Base-by-base conservation (phyloP, 2,888 invertebrate genomes). In the Aleiodes testaceus region DNA sequence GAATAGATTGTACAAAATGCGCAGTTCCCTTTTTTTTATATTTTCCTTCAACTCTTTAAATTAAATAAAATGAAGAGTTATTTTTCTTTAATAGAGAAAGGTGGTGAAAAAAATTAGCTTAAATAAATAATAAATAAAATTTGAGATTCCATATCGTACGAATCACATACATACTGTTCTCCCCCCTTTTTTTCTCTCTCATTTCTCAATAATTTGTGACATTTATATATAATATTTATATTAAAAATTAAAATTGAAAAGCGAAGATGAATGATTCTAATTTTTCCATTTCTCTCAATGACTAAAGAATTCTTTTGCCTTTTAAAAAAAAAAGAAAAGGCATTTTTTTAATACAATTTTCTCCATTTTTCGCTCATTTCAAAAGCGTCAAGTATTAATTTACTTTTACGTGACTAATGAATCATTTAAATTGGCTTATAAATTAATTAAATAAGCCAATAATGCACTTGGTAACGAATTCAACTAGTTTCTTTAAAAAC, bases 71-170 rank as follows among this genome's bases (percentile, higher is more conserved):
- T 26, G 22, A 22, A 3, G 26, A 26, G 26, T 78, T 79, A 72
- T 75, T 77, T 79, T 78, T 71, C 63, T 72, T 63, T 52, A 47
- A 44, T 22, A 36, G 45, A 49, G 26, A 61, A 36, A 26, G 26
- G 26, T 26, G 26, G 53, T 42, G 64, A 59, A 74, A 77, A 78
- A 75, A 79, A 79, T 79, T 86, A 83, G 20, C 63, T 63, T 26
- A 79, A 86, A 86, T 86, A 86, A 87, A 86, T 87, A 87, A 87
- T 86, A 86, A 86, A 86, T 86, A 85, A 77, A 80, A 81, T 82
- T 80, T 79, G 75, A 80, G 77, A 81, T 78, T 81, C 78, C 22
- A 67, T 78, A 79, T 79, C 80, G 77, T 78, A 78, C 79, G 76
- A 80, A 79, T 79, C 82, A 82, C 79, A 80, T 74, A 76, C 77